phyloP scores from a whole-genome alignment of 2,797 vertebrate species.

The Melanogrammus aeglefinus region DNA sequence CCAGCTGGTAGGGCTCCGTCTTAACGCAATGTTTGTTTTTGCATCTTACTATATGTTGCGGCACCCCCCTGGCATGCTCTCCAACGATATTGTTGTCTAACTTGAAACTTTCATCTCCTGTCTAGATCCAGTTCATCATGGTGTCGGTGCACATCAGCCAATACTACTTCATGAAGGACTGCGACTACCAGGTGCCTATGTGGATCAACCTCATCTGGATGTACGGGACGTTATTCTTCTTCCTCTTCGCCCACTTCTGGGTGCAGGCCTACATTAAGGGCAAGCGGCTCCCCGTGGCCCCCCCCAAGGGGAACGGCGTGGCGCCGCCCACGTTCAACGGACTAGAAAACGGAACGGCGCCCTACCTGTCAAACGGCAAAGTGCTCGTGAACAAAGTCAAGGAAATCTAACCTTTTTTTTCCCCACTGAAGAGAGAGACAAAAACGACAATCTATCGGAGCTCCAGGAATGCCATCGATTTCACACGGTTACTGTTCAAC shows the following conservation, averaged over 20 bases:
- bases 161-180: slow-evolving; percentile 96
- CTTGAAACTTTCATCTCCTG: neutral
- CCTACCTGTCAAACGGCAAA: slow-evolving; percentile 73
- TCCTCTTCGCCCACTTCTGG: slow-evolving; percentile 98
- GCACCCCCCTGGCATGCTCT: neutral
- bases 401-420: slow-evolving; percentile 74
- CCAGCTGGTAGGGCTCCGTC: slow-evolving; percentile 83
- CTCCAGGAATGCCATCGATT: slow-evolving; percentile 25
- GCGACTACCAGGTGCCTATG: slow-evolving; percentile 87
- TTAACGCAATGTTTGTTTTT: neutral
- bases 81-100: neutral
- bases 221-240: slow-evolving; percentile 92
- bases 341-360: slow-evolving; percentile 73
- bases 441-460: slow-evolving; percentile 14
- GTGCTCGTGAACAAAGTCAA: slow-evolving; percentile 82
- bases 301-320: slow-evolving; percentile 54
- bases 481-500: slow-evolving; percentile 34
- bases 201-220: slow-evolving; percentile 97
- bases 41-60: neutral
- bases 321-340: slow-evolving; percentile 63
- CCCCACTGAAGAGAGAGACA: neutral
- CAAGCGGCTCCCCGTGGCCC: slow-evolving; percentile 80
- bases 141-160: slow-evolving; percentile 92
- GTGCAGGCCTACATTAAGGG: slow-evolving; percentile 95
- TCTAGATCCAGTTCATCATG: slow-evolving; percentile 89